Base-by-base conservation (phyloP, 2,797 vertebrate genomes). In the Tapera naevia region DNA sequence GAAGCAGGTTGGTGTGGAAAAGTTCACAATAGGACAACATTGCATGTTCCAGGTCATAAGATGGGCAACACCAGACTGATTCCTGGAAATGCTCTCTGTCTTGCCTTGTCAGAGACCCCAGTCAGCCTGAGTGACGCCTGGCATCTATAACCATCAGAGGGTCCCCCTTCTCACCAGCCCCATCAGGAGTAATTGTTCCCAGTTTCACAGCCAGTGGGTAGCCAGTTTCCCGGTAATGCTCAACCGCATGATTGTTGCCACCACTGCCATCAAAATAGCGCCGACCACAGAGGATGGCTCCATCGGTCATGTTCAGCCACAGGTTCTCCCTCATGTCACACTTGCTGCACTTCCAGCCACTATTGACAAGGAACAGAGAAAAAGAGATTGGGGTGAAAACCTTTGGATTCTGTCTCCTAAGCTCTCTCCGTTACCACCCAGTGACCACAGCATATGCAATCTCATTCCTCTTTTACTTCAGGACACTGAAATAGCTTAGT, bases 231-330 rank as follows among this genome's bases (percentile, higher is more conserved):
- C 99, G 98, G 95, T 98, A 99, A 96, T 99, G 98, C 92, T 99
- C 98, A 6, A 99, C 98, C 0, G 99, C 99, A 0, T 99, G 99
- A 94, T 99, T 99, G 98, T 99, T 99, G 91, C 99, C 99, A 6
- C 99, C 99, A 0, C 99, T 98, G 94, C 99, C 99, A 10, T 99
- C 99, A 8, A 99, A 99, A 96, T 99, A 99, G 92, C 99, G 98
- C 30, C 99, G 99, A 25, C 99, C 99, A 28, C 99, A 99, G 33
- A 99, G 93, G 92, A 99, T 98, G 96, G 99, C 98, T 74, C 99
- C 99, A 0, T 99, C 99, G 0, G 99, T 99, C 97, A 99, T 98
- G 97, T 99, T 99, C 98, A 99, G 98, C 99, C 99, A 99, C 81
- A 99, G 92, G 95, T 99, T 99, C 97, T 99, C 99, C 92, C 98